Conservation (phyloP, 2,888 invertebrate genomes). For the Macrophya annulata region DNA sequence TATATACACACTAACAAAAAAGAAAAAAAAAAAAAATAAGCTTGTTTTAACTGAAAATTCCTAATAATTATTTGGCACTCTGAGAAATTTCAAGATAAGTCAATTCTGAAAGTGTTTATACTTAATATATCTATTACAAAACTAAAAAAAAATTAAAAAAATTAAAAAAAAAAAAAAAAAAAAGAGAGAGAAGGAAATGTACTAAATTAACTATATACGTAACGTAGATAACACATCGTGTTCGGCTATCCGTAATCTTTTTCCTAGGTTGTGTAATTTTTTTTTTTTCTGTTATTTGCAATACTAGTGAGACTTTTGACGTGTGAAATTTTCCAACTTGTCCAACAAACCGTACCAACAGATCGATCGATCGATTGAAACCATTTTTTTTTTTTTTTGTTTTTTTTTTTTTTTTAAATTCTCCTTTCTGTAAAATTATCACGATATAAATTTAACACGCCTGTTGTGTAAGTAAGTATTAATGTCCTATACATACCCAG, state of each 20-base stretch:
- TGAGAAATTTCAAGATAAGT: conserved; percentile 70
- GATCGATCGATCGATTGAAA: background rate
- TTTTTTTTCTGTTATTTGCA: background rate
- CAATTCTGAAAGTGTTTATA: conserved; percentile 1
- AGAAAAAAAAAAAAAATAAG: no score
- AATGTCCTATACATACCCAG: background rate
- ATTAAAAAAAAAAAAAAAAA: background rate
- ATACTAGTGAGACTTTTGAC: background rate
- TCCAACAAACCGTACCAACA: background rate
- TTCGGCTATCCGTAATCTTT: conserved; percentile 26
- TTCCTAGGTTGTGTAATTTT: background rate
- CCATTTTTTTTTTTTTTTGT: background rate
- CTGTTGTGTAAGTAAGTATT: no score
- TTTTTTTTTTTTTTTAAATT: no score
- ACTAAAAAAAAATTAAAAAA: background rate
- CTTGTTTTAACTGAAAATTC: conserved; percentile 15
- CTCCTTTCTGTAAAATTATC: no score
- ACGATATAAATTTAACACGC: no score
- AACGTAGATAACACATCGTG: background rate
- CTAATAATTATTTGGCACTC: conserved; percentile 76
- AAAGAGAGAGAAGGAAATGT: background rate
- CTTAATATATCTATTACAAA: background rate
- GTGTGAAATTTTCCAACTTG: background rate
- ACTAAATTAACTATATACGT: conserved; percentile 3
- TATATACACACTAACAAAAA: conserved; percentile 15